Conservation (phyloP, 2,113 vertebrate genomes). For the Prinia subflava region DNA sequence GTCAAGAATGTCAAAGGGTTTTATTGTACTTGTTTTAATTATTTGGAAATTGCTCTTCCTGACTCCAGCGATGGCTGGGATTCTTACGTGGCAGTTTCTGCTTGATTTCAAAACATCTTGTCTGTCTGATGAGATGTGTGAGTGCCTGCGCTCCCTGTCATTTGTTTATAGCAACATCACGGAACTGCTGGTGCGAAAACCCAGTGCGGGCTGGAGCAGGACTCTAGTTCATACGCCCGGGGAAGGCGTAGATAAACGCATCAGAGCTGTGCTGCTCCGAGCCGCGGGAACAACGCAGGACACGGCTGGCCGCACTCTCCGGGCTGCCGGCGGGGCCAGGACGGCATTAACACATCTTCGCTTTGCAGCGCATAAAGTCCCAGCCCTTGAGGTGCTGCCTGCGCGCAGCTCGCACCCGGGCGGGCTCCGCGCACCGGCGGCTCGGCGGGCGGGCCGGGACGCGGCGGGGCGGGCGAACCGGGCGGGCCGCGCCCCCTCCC, state of each 20-base stretch:
- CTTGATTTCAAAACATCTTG: neutral
- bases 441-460: neutral
- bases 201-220: neutral
- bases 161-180: neutral
- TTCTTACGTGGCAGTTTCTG: neutral
- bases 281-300: neutral
- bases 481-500: neutral
- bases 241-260: too few species aligned
- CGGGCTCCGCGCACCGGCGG: too few species aligned
- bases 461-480: too few species aligned
- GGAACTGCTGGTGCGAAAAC: neutral
- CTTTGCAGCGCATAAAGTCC: neutral
- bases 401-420: neutral
- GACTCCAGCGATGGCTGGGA: neutral
- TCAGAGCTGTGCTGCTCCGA: too few species aligned
- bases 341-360: neutral
- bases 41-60: neutral
- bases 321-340: neutral
- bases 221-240: rapidly evolving
- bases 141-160: neutral
- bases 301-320: neutral
- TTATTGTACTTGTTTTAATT: neutral
- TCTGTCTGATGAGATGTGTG: neutral
- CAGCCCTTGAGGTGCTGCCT: neutral
- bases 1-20: neutral